These are phyloP conservation scores for Lethenteron camtschaticum DNA, from an alignment of 2,113 vertebrate genomes.

Conservation along the genomic window DNA sequence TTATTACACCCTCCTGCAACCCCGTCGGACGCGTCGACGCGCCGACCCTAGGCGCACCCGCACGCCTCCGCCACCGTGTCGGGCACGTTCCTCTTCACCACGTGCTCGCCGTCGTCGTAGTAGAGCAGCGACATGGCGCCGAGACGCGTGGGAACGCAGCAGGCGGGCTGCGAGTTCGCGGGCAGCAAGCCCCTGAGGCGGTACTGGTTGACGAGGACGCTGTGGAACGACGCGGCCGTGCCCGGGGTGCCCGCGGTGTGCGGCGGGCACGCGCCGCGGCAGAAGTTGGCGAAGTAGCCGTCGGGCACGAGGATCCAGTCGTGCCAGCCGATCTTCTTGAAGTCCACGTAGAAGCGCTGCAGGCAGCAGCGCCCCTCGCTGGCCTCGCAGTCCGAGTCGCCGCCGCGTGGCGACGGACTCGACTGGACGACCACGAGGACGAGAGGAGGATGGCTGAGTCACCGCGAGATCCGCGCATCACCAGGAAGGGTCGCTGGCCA, in stretches of 20 bases:
- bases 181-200: conserved; percentile 74
- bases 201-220: conserved; percentile 91
- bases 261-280: conserved; percentile 79
- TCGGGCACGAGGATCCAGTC: conserved; percentile 94
- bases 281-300: conserved; percentile 91
- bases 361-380: conserved; percentile 41
- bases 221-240: conserved; percentile 75
- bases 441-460: no score
- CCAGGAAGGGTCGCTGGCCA: no score
- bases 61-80: conserved; percentile 98
- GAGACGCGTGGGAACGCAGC: conserved; percentile 80
- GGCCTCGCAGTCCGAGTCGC: no score
- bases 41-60: conserved; percentile 28
- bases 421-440: no score
- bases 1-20: no score
- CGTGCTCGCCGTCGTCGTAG: conserved; percentile 87
- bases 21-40: not conserved
- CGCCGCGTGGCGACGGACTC: no score
- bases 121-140: conserved; percentile 98
- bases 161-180: conserved; percentile 72
- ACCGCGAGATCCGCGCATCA: no score
- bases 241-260: conserved; percentile 73
- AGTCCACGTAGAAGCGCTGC: conserved; percentile 81
- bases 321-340: conserved; percentile 94
- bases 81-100: conserved; percentile 95